Percentiles rank a stretch among this genome's conserved stretches.
Evolutionary conservation across 2,113 vertebrate genomes (phyloP).

Genomic region (Gobio gobio): DNA sequence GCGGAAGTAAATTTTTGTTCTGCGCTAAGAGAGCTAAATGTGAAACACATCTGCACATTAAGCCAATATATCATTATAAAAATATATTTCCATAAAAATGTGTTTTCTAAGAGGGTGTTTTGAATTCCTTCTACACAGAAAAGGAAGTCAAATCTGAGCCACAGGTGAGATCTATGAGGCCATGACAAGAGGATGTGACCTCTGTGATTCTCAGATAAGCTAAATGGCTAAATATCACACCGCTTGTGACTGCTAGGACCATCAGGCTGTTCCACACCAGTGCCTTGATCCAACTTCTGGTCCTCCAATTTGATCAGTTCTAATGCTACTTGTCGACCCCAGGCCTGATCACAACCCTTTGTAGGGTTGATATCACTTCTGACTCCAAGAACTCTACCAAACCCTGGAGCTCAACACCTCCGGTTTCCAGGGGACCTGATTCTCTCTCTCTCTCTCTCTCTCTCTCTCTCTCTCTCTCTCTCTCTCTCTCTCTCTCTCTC

Average conservation of each 20-base stretch:
- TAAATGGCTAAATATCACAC: neutral
- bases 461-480: neutral
- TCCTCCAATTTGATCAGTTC: constrained; percentile 60
- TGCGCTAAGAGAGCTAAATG: neutral
- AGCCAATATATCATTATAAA: constrained; percentile 3
- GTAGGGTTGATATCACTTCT: neutral
- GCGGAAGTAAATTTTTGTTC: neutral
- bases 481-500: constrained; percentile 65
- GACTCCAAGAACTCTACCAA: constrained; percentile 16
- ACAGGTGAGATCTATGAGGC: constrained; percentile 80
- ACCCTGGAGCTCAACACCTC: constrained; percentile 35
- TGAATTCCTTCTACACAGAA: constrained; percentile 66
- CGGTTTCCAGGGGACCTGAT: constrained; percentile 1
- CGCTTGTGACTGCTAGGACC: constrained; percentile 56
- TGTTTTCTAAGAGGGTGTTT: constrained; percentile 17
- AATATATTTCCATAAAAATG: neutral
- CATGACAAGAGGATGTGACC: constrained; percentile 62
- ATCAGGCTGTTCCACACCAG: constrained; percentile 86
- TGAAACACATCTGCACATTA: neutral
- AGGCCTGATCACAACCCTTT: neutral
- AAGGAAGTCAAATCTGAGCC: constrained; percentile 79
- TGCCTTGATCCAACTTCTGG: constrained; percentile 90
- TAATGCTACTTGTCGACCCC: neutral
- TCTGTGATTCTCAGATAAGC: constrained; percentile 14
- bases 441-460: constrained; percentile 52